Conservation (phyloP, 2,888 invertebrate genomes). For the Amphipyra berbera region DNA sequence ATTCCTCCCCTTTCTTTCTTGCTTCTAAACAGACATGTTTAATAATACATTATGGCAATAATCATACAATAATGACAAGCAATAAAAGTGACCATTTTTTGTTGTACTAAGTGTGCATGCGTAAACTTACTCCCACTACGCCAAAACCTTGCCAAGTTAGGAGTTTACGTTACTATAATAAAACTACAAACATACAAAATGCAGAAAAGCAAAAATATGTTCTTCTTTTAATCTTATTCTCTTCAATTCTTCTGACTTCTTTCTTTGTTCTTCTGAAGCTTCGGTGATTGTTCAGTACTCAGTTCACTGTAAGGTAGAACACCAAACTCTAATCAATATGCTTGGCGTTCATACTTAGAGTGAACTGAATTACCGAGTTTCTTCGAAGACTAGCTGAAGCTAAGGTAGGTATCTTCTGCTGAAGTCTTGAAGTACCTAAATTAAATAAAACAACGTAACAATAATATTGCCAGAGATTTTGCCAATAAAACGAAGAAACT, state of each 20-base stretch:
- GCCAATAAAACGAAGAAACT: conserved; percentile 17
- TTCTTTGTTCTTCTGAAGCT: conserved; percentile 32
- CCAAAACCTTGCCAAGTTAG: too few relatives aligned
- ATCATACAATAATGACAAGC: too few relatives aligned
- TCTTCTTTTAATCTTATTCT: not conserved
- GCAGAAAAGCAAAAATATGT: not conserved
- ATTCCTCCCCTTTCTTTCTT: too few relatives aligned
- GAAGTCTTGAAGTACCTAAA: conserved; percentile 16
- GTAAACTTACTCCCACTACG: too few relatives aligned
- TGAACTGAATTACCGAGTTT: conserved; percentile 87
- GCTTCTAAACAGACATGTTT: too few relatives aligned
- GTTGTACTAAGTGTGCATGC: too few relatives aligned
- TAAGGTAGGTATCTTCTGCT: not conserved
- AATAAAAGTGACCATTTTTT: too few relatives aligned
- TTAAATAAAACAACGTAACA: conserved; percentile 11
- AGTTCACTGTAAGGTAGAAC: conserved; percentile 99
- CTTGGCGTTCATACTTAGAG: conserved; percentile 98
- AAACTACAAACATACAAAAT: not conserved
- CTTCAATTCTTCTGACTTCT: conserved; percentile 27
- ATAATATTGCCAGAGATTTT: conserved; percentile 6
- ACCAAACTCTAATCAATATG: conserved; percentile 95
- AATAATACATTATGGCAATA: too few relatives aligned
- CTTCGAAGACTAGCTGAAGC: conserved; percentile 19
- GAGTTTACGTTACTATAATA: too few relatives aligned
- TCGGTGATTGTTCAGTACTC: conserved; percentile 81